Evolutionary conservation across 2,797 vertebrate genomes (phyloP), one percentile per base, ranked within the genome.

Genomic region (Carduelis carduelis): DNA sequence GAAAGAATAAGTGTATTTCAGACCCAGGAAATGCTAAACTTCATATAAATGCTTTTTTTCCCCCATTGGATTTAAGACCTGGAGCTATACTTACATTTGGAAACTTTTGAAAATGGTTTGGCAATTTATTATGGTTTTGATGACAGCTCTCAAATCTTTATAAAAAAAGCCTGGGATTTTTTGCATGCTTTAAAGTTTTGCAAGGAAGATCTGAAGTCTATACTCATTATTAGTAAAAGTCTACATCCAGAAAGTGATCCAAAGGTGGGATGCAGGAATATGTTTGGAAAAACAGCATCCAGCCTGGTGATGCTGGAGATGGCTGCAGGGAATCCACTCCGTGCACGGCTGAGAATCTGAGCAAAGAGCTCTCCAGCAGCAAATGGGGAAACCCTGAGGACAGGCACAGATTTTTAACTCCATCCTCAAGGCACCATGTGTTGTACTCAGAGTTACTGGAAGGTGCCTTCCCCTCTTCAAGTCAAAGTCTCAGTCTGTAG

Each of bases 281-380:
- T 69, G 30, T 80, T 83, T 39, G n/a, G n/a, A 64, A 50, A 59
- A 63, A 14, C 39, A 56, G 17, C 11, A 14, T 7, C 30, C 30
- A 94, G 47, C 9, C 27, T 28, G 63, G 56, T 2, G 1, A 52
- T 59, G 22, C 37, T 57, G 61, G 43, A n/a, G 14, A 4, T 7
- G 19, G 34, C 24, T 69, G 4, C n/a, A 16, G 50, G 43, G 22
- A 57, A 50, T 43, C 2, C 39, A 34, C 19, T 20, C 26, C 6
- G 6, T 10, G 13, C 2, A 1, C 35, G 55, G 68, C 27, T 55
- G 80, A 46, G 46, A 49, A n/a, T 65, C 15, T 0, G 1, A 53
- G 10, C 22, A 70, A 44, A 55, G 30, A 65, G 9, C 8, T 32
- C 75, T 60, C 21, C 3, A 3, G 47, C 15, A 75, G 50, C 34